These are phyloP conservation scores for Podarcis muralis DNA, from an alignment of 2,113 vertebrate species.

Conservation along the genomic window DNA sequence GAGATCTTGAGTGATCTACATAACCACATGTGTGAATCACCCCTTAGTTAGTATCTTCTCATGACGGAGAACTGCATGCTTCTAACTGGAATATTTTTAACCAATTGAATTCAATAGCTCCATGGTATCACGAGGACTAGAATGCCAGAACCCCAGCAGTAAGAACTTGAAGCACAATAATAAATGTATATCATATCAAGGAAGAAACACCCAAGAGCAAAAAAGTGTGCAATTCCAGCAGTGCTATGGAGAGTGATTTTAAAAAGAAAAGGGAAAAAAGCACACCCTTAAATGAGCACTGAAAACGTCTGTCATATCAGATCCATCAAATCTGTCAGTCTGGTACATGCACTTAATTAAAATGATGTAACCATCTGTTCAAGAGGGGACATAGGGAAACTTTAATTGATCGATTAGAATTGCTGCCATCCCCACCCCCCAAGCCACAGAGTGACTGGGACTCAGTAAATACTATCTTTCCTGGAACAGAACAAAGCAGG, in stretches of 20 bases:
- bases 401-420: conserved; percentile 56
- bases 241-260: conserved; percentile 54
- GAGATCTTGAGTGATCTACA: not conserved
- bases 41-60: not conserved
- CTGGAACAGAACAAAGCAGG: conserved; percentile 53
- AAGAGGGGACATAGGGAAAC: conserved; percentile 60
- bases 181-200: conserved; percentile 26
- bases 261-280: too few species aligned
- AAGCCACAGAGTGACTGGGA: conserved; percentile 21
- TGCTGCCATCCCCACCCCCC: not conserved
- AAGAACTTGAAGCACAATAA: conserved; percentile 59
- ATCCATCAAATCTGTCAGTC: conserved; percentile 60
- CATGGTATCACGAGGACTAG: not conserved
- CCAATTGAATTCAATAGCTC: conserved; percentile 3
- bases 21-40: not conserved
- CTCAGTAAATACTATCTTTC: conserved; percentile 36
- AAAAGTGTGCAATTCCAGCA: conserved; percentile 37
- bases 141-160: conserved; percentile 34
- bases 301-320: conserved; percentile 68
- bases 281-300: conserved; percentile 64
- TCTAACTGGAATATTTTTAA: not conserved
- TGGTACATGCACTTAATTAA: conserved; percentile 72
- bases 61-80: not conserved
- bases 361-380: conserved; percentile 70
- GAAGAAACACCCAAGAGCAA: conserved; percentile 37